Evolutionary conservation across 1,140 invertebrate genomes (phyloP), one percentile per base, ranked within the genome.

Genomic region (Eumaeus atala): DNA sequence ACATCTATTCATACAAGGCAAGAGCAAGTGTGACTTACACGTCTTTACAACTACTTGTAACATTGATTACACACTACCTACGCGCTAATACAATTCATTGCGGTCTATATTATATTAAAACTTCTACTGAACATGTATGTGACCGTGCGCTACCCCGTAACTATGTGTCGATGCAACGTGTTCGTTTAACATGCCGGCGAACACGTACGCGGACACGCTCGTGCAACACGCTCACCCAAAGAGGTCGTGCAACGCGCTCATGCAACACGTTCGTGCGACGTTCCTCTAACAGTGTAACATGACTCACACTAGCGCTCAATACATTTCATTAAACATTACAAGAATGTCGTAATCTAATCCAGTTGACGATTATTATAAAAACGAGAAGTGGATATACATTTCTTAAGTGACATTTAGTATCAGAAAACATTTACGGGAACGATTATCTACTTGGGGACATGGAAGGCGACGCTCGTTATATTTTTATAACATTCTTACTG

Each of bases 1-100:
- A 28, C 21, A 28, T 28, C 6, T 57, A 61, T 21, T 52, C 36
- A 57, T 52, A 42, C 53, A 63, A 63, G 61, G 61, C 56, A 59
- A 63, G 57, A 59, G 35, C 55, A 51, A 58, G 54, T 51, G 54
- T 62, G 21, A 44, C 50, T 35, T 48, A 55, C 42, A 54, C 48
- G 53, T 17, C 14, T 35, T 9, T 40, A 16, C 34, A 49, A 48
- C 61, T 60, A 64, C 54, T 44, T 21, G 51, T 59, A 54, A 57
- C 44, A 35, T 33, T 36, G 10, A 49, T 28, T 53, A 52, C 12
- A 40, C 34, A 37, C 34, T 56, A 60, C 10, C 53, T 52, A 48
- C 50, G 12, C 56, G n/a, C 38, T 51, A 48, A 48, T 48, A 44
- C 56, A 14, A 44, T 9, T 51, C 38, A 34, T 35, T 51, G 51